phyloP scores from a whole-genome alignment of 1,140 invertebrate species.

The Streblospio benedicti region DNA sequence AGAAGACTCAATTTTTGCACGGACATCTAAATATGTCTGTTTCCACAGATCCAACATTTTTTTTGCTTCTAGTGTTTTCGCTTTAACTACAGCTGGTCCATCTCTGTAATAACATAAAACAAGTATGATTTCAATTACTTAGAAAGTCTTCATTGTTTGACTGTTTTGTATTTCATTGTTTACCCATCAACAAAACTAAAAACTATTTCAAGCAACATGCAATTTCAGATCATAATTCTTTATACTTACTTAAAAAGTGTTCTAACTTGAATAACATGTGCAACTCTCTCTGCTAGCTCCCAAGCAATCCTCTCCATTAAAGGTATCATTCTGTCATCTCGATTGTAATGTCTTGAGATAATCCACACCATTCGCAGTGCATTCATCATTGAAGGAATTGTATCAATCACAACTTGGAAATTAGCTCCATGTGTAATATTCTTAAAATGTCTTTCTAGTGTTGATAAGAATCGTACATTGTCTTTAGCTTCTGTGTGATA shows the following conservation, averaged over 20 bases:
- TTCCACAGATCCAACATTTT: conserved; percentile 70
- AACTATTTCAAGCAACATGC: background rate
- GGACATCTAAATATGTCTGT: conserved; percentile 53
- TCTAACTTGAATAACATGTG: conserved; percentile 60
- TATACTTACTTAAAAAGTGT: conserved; percentile 54
- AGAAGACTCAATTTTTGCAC: conserved; percentile 69
- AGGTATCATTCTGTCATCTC: conserved; percentile 37
- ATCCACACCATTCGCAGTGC: conserved; percentile 56
- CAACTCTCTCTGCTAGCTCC: conserved; percentile 66
- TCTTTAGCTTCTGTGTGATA: conserved; percentile 70
- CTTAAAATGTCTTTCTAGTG: conserved; percentile 71
- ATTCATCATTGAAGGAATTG: conserved; percentile 67
- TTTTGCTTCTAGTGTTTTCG: conserved; percentile 41
- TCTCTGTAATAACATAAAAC: conserved; percentile 43
- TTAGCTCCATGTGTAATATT: conserved; percentile 62
- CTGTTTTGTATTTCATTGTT: background rate
- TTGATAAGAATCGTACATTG: conserved; percentile 71
- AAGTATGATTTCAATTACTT: no score
- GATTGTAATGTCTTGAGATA: conserved; percentile 48
- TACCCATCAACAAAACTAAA: background rate
- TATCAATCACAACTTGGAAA: conserved; percentile 57
- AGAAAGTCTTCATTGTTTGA: background rate
- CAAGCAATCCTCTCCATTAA: conserved; percentile 71
- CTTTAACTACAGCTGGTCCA: conserved; percentile 49
- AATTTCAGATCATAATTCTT: background rate